Percentiles rank a stretch among this genome's conserved stretches.
Evolutionary conservation across 2,113 vertebrate species (phyloP).

Genomic region (Puffinus mauretanicus): DNA sequence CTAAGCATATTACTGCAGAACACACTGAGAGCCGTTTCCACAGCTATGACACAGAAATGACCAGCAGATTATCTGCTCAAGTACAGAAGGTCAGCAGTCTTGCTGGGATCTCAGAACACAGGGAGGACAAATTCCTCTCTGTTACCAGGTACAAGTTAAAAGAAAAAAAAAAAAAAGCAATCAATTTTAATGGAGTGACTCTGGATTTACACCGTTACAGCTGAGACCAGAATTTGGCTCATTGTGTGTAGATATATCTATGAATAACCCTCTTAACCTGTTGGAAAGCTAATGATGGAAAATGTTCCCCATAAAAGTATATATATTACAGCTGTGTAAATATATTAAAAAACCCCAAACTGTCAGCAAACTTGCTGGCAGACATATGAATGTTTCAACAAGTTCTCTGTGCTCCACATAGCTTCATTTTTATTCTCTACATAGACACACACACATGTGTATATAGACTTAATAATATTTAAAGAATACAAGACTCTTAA

Average conservation of each 20-base stretch:
- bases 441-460: background rate
- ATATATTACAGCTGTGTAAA: constrained; percentile 68
- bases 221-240: constrained; percentile 24
- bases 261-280: constrained; percentile 70
- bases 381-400: constrained; percentile 58
- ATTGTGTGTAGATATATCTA: constrained; percentile 65
- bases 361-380: constrained; percentile 63
- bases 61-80: constrained; percentile 21
- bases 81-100: constrained; percentile 61
- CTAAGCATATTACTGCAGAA: background rate
- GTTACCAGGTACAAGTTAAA: constrained; percentile 25
- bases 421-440: constrained; percentile 54
- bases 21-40: background rate
- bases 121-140: constrained; percentile 45
- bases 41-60: constrained; percentile 28
- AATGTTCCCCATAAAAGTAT: constrained; percentile 70
- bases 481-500: background rate
- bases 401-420: constrained; percentile 59
- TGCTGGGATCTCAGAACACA: constrained; percentile 25
- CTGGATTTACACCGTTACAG: background rate
- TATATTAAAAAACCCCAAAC: constrained; percentile 48
- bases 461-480: background rate
- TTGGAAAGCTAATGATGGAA: constrained; percentile 67
- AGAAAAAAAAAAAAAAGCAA: background rate
- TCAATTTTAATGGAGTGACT: constrained; percentile 21